Evolutionary conservation across 2,888 invertebrate species (phyloP).

Genomic region (Conistra vaccinii): DNA sequence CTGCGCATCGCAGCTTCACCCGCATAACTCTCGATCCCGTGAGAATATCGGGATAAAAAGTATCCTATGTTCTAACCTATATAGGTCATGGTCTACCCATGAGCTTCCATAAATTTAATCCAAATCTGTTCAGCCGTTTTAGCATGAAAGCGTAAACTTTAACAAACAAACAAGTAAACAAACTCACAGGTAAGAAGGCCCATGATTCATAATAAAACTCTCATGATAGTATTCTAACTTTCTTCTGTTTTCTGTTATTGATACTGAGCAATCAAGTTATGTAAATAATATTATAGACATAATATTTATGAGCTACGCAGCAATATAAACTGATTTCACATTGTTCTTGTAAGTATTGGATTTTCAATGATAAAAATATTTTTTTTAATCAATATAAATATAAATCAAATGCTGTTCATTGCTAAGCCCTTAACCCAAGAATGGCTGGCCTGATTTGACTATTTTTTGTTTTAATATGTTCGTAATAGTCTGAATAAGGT

Average conservation of each 20-base stretch:
- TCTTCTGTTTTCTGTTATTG: neutral
- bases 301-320: slow-evolving; percentile 10
- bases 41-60: too few relatives aligned
- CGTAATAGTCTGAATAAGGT: neutral
- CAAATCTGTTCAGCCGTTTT: too few relatives aligned
- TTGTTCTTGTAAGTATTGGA: neutral
- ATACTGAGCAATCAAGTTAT: neutral
- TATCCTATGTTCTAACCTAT: too few relatives aligned
- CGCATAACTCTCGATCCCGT: too few relatives aligned
- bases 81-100: too few relatives aligned
- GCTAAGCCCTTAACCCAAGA: neutral
- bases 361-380: neutral
- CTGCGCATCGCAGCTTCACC: too few relatives aligned
- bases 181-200: neutral
- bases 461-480: neutral
- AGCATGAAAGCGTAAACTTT: too few relatives aligned
- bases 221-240: neutral
- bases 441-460: neutral
- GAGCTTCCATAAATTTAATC: too few relatives aligned
- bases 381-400: neutral
- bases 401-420: neutral
- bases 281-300: neutral
- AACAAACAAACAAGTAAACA: too few relatives aligned
- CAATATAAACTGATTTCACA: neutral
- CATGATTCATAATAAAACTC: neutral